Evolutionary conservation across 2,888 invertebrate genomes (phyloP).

Genomic region (Spodoptera picta): DNA sequence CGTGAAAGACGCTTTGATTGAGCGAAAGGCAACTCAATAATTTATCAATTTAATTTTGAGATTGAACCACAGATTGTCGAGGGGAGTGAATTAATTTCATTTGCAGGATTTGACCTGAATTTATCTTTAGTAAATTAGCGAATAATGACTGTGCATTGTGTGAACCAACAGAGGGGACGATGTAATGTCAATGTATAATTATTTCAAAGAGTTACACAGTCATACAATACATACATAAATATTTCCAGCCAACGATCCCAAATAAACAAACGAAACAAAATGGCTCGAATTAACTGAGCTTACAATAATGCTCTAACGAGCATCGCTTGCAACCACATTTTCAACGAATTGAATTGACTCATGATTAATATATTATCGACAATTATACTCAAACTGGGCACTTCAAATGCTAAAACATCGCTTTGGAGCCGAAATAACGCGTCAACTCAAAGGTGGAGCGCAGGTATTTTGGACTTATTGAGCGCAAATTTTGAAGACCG

Average conservation of each 20-base stretch:
- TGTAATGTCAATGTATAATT: constrained; percentile 14
- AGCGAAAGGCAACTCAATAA: constrained; percentile 52
- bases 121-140: constrained; percentile 33
- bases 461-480: constrained; percentile 86
- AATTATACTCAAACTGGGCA: constrained; percentile 55
- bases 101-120: constrained; percentile 35
- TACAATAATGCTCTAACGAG: constrained; percentile 68
- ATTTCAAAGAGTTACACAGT: constrained; percentile 34
- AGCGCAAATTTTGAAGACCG: constrained; percentile 88
- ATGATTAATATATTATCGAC: constrained; percentile 68
- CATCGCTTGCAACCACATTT: constrained; percentile 62
- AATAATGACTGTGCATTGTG: constrained; percentile 28
- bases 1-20: constrained; percentile 62
- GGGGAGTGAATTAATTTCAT: constrained; percentile 49
- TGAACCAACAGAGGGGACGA: constrained; percentile 20
- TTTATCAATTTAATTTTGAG: constrained; percentile 55
- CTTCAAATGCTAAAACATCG: constrained; percentile 58
- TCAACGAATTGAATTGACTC: constrained; percentile 60
- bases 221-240: constrained; percentile 29
- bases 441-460: constrained; percentile 72
- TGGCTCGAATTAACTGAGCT: constrained; percentile 55
- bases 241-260: constrained; percentile 37
- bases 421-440: constrained; percentile 65
- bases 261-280: constrained; percentile 59
- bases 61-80: constrained; percentile 49